phyloP scores from a whole-genome alignment of 2,797 vertebrate genomes.

The Enteromius argenteus region DNA sequence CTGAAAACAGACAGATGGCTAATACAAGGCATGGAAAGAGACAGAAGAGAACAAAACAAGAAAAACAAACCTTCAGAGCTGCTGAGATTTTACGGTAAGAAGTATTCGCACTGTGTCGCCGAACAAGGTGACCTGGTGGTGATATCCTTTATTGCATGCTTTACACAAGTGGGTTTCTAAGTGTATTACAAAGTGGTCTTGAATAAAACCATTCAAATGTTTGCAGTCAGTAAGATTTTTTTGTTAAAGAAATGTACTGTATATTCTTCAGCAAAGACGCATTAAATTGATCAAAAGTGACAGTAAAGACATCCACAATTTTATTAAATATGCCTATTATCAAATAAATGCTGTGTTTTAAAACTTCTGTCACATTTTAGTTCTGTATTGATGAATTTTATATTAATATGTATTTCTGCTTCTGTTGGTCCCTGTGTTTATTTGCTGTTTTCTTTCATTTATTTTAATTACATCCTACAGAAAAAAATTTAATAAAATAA shows the following conservation, averaged over 20 bases:
- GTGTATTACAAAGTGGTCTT: not conserved
- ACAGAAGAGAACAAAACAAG: conserved; percentile 31
- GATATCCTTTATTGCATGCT: not conserved
- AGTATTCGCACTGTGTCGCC: not conserved
- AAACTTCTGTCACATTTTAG: not conserved
- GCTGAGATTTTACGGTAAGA: not conserved
- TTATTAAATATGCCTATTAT: not conserved
- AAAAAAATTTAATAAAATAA: not conserved
- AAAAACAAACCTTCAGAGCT: conserved; percentile 2
- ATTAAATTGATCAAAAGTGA: not conserved
- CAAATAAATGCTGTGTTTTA: not conserved
- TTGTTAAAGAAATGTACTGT: not conserved
- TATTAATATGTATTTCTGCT: not conserved
- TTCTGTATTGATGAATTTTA: not conserved
- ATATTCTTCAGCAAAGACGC: not conserved
- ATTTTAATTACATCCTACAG: not conserved
- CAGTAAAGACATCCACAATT: not conserved
- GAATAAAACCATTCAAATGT: not conserved
- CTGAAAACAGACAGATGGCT: conserved; percentile 44
- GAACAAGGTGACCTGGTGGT: not conserved
- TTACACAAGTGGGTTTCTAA: not conserved
- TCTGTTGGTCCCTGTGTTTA: not conserved
- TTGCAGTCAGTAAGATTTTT: not conserved
- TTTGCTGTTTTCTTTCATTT: not conserved
- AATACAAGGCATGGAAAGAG: conserved; percentile 23